Conservation (phyloP, 2,888 invertebrate genomes). For the Mesorhabditis belari region DNA sequence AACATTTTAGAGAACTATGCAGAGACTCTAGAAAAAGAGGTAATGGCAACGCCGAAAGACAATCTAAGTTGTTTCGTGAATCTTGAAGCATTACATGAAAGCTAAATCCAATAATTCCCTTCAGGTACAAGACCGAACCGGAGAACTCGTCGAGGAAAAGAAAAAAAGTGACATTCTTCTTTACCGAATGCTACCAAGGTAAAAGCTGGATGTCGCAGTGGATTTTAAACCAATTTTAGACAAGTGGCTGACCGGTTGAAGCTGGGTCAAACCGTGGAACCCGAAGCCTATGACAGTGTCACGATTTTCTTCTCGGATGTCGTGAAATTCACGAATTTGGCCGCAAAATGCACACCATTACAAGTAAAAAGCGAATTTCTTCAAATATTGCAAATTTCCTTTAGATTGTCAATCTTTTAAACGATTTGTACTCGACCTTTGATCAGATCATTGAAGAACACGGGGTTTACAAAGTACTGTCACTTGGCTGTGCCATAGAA, state of each 20-base stretch:
- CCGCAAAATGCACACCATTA: constrained; percentile 38
- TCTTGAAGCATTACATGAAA: no score
- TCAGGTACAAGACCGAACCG: constrained; percentile 19
- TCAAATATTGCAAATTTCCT: no score
- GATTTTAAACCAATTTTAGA: constrained; percentile 10
- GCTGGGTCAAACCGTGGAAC: constrained; percentile 39
- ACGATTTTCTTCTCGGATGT: constrained; percentile 48
- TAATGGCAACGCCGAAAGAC: constrained; percentile 3
- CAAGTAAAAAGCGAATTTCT: no score
- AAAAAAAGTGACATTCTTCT: constrained; percentile 44
- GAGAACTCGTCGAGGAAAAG: constrained; percentile 42
- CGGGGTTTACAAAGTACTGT: constrained; percentile 47
- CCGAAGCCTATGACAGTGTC: constrained; percentile 39
- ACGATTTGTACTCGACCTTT: constrained; percentile 48
- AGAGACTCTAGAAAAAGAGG: constrained; percentile 33
- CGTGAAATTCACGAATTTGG: constrained; percentile 42
- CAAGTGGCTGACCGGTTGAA: constrained; percentile 44
- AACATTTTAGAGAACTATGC: constrained; percentile 39
- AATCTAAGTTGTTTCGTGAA: no score
- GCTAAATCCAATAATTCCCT: no score
- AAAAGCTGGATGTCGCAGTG: background rate
- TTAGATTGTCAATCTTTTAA: constrained; percentile 44
- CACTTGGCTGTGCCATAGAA: no score
- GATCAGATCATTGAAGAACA: constrained; percentile 44
- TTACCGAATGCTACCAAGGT: constrained; percentile 44